Percentiles rank a stretch among this genome's conserved stretches.
Evolutionary conservation across 2,888 invertebrate species (phyloP).

Genomic region (Drosophila rubida): DNA sequence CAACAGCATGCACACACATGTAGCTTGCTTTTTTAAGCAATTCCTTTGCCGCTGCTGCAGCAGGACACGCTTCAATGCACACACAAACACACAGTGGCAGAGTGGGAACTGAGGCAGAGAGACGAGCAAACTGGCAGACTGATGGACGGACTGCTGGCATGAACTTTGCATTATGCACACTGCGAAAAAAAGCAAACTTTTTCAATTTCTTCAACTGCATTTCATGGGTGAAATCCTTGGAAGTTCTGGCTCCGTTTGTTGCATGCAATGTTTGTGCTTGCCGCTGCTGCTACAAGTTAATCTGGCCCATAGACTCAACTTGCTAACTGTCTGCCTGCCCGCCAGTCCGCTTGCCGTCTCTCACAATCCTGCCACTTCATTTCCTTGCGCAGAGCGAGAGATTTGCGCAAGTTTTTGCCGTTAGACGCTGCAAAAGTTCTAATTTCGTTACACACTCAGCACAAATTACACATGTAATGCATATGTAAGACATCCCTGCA

Average conservation of each 20-base stretch:
- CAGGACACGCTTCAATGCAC: conserved; percentile 51
- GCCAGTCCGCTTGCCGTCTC: conserved; percentile 21
- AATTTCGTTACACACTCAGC: conserved; percentile 71
- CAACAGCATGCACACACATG: conserved; percentile 18
- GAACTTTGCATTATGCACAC: conserved; percentile 57
- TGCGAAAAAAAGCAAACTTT: conserved; percentile 57
- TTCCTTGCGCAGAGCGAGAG: conserved; percentile 37
- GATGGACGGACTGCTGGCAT: conserved; percentile 25
- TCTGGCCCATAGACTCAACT: conserved; percentile 72
- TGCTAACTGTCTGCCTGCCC: conserved; percentile 58
- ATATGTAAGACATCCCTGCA: conserved; percentile 56
- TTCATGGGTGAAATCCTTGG: conserved; percentile 24
- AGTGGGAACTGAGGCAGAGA: too few relatives aligned
- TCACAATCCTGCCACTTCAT: conserved; percentile 43
- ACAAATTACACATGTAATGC: conserved; percentile 80
- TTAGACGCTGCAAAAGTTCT: conserved; percentile 60
- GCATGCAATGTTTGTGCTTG: conserved; percentile 57
- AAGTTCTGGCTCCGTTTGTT: neutral
- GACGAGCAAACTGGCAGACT: conserved; percentile 3
- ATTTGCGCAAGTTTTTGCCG: conserved; percentile 50
- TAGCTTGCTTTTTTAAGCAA: conserved; percentile 33
- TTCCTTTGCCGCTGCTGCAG: conserved; percentile 40
- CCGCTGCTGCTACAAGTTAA: conserved; percentile 70
- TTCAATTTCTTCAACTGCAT: conserved; percentile 80
- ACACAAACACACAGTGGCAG: conserved; percentile 8